Evolutionary conservation across 2,888 invertebrate species (phyloP), one percentile per base, ranked within the genome.

Genomic region (Cepaea hortensis): DNA sequence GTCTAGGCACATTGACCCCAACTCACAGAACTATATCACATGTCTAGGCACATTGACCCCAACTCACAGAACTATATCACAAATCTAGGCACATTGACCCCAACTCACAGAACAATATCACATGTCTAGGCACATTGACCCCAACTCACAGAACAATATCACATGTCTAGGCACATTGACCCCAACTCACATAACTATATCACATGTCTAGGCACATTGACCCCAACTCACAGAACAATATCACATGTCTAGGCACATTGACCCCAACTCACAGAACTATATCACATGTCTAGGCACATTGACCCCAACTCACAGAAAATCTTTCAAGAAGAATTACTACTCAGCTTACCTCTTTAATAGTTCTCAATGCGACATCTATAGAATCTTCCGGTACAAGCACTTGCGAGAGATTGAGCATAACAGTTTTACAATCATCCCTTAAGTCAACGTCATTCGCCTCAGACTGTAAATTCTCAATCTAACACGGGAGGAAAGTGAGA

Each of bases 371-470:
- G 20, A 94, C 92, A 86, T 96, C 95, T 93, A 97, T 95, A 91
- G 96, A 95, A 18, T 95, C 93, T 9, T 96, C 95, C 7, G 95
- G 93, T 88, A 96, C 96, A 70, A 96, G 94, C 0, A 96, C 95
- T 88, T 96, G 96, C 3, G 97, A 96, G 48, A 97, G 95, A 79
- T 96, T 95, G 0, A 96, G 96, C 62, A 98, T 94, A 87, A 97
- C 95, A 82, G 95, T 95, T 75, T 96, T 95, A 90, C 97, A 97
- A 90, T 94, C 94, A 23, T 90, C 87, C 75, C 91, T 91, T 89
- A 98, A 94, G 94, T 97, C 97, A 90, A 97, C 97, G 93, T 97
- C 97, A 35, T 96, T 96, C 90, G 97, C 96, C 90, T 97, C 97
- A 91, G 96, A 97, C 92, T 97, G 97, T 90, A 97, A 95, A 80